Base-by-base conservation (phyloP, 2,888 invertebrate genomes). In the Drosophila conformis region DNA sequence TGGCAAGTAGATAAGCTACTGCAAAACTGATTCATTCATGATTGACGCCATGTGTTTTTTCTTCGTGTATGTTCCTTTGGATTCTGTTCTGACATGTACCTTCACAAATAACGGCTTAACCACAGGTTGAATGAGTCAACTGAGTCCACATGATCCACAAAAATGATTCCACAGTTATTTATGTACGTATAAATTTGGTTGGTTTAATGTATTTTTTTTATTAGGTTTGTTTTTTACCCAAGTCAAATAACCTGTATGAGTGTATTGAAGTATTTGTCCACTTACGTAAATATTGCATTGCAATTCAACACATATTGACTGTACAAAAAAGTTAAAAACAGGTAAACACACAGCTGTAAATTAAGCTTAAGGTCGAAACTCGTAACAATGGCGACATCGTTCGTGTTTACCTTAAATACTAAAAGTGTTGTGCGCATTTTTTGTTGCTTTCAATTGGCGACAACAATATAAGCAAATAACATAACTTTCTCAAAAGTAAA, bases 21-120 rank as follows among this genome's bases (percentile, higher is more conserved):
- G 15, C 4, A 10, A 54, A 13, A 11, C 40, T 76, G 74, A 76
- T 52, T 76, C 76, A 78, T 56, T 27, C 36, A 56, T 59, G 63
- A 61, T 60, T 53, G 13, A 4, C 29, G 18, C 40, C 29, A 13
- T 52, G 27, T 40, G 36, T 29, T 18, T 54, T 58, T 31, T 27
- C 27, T 27, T 27, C 4, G 4, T 27, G 27, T 27, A 4, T 4
- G 46, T 21, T 46, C 8, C 4, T 4, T 15, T 4, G 15, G 21
- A 21, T 25, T 21, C 7, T 15, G 0, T 49, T 11, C 1, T 13
- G 0, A 18, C 11, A 11, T 21, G 42, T 36, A 46, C 42, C 48
- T 29, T 36, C 73, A 49, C 54, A 40, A 35, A 27, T 48, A 48
- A 61, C 51, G 27, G n/a, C 60, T 40, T 18, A 49, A 40, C 21